phyloP scores from a whole-genome alignment of 1,140 invertebrate genomes.

The Halictus rubicundus region DNA sequence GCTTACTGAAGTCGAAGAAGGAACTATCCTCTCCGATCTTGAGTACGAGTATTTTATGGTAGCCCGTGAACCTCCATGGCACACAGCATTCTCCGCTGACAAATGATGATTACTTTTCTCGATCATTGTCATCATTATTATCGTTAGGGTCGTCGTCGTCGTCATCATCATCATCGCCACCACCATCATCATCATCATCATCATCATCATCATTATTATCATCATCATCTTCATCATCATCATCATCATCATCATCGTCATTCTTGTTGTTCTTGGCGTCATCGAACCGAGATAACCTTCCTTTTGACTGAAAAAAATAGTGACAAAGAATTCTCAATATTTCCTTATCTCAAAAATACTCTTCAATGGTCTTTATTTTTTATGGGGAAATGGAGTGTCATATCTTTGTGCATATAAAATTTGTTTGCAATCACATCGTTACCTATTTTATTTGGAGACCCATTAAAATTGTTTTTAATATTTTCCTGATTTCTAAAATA shows the following conservation, averaged over 20 bases:
- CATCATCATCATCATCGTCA: conserved; percentile 46
- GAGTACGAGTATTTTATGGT: conserved; percentile 42
- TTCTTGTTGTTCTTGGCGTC: conserved; percentile 40
- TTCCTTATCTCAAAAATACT: background rate
- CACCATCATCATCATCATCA: conserved; percentile 46
- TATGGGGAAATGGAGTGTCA: background rate
- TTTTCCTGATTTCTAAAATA: too few species aligned
- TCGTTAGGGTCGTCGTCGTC: conserved; percentile 43
- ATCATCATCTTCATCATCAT: conserved; percentile 44
- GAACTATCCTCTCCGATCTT: conserved; percentile 43
- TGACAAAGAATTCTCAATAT: background rate
- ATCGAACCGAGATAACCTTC: conserved; percentile 27
- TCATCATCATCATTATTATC: conserved; percentile 47
- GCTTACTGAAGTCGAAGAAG: conserved; percentile 29
- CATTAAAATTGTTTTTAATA: too few species aligned
- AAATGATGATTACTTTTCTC: conserved; percentile 70
- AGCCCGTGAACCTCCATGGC: conserved; percentile 54
- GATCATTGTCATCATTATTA: conserved; percentile 54
- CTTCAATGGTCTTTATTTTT: too few species aligned
- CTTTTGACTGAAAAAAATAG: background rate
- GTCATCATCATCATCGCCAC: conserved; percentile 40
- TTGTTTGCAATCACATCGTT: too few species aligned
- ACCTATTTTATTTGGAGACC: too few species aligned
- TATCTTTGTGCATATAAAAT: too few species aligned
- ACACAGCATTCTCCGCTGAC: conserved; percentile 62